Percentiles rank a stretch among this genome's conserved stretches.
Conservation (phyloP, 2,888 invertebrate genomes). For the Crossocerus cetratus region DNA sequence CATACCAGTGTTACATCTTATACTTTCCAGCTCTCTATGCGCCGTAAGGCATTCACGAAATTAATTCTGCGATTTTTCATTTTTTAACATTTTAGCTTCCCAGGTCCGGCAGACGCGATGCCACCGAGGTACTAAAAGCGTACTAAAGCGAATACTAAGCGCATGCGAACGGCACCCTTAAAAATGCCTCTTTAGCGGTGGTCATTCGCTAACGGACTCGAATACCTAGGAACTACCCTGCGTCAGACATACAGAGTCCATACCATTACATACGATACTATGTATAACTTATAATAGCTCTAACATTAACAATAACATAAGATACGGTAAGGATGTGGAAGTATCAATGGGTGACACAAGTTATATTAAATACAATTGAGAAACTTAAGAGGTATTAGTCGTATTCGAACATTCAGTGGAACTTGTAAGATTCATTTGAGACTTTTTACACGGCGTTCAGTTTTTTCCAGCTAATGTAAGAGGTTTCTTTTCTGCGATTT, state of each 20-base stretch:
- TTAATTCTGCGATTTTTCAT: constrained; percentile 76
- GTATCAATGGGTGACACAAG: constrained; percentile 44
- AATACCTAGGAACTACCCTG: constrained; percentile 62
- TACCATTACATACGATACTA: constrained; percentile 58
- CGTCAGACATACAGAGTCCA: constrained; percentile 59
- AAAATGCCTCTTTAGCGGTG: constrained; percentile 57
- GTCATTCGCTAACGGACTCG: constrained; percentile 59
- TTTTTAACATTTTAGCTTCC: constrained; percentile 77
- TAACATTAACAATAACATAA: constrained; percentile 61
- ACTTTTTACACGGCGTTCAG: constrained; percentile 52
- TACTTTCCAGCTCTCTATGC: constrained; percentile 66
- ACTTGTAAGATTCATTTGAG: constrained; percentile 50
- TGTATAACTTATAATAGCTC: constrained; percentile 64
- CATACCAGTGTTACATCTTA: constrained; percentile 73
- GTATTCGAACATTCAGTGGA: constrained; percentile 16
- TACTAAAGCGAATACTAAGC: constrained; percentile 62
- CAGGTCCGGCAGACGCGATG: constrained; percentile 77
- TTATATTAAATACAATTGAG: constrained; percentile 29
- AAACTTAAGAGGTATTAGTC: not conserved
- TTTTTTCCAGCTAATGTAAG: constrained; percentile 41
- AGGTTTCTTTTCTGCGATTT: constrained; percentile 49
- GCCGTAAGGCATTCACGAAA: constrained; percentile 57
- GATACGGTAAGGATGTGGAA: constrained; percentile 55
- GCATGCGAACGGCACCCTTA: constrained; percentile 57
- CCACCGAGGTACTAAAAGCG: constrained; percentile 76